These are phyloP conservation scores for Resseliella maxima DNA, from an alignment of 2,888 invertebrate genomes.

Conservation along the genomic window DNA sequence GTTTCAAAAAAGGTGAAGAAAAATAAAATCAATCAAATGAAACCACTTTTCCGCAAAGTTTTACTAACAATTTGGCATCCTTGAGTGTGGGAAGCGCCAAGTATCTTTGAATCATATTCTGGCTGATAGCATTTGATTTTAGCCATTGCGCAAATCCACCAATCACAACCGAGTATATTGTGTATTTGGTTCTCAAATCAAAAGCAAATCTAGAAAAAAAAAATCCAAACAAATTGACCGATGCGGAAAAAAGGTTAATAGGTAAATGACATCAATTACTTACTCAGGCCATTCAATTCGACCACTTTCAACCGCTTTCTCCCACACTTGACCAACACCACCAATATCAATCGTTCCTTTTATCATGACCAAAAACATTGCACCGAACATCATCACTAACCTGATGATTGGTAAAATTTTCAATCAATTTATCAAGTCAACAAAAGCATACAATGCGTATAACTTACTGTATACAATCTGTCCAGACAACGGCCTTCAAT, in stretches of 20 bases:
- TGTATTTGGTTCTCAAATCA: conserved; percentile 79
- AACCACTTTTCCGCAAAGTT: neutral
- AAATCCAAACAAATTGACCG: neutral
- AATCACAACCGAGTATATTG: conserved; percentile 76
- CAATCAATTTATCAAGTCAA: conserved; percentile 16
- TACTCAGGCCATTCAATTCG: conserved; percentile 74
- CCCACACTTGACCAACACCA: conserved; percentile 72
- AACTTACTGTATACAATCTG: conserved; percentile 73
- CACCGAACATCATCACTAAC: conserved; percentile 73
- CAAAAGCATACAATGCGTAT: conserved; percentile 62
- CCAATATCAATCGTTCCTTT: conserved; percentile 76
- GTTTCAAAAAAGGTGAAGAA: neutral
- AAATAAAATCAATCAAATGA: neutral
- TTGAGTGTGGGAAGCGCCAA: conserved; percentile 75
- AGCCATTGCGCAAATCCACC: conserved; percentile 81
- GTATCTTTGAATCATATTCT: conserved; percentile 84
- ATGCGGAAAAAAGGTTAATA: neutral
- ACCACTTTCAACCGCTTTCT: conserved; percentile 71
- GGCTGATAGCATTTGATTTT: conserved; percentile 79
- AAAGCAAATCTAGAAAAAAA: conserved; percentile 70
- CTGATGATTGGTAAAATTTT: neutral
- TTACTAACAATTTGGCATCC: conserved; percentile 71
- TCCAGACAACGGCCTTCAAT: conserved; percentile 77
- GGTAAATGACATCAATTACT: conserved; percentile 59
- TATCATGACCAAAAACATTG: conserved; percentile 74